Percentiles rank a stretch among this genome's conserved stretches.
These are phyloP conservation scores for Eretmochelys imbricata DNA, from an alignment of 2,113 vertebrate species.

Conservation along the genomic window DNA sequence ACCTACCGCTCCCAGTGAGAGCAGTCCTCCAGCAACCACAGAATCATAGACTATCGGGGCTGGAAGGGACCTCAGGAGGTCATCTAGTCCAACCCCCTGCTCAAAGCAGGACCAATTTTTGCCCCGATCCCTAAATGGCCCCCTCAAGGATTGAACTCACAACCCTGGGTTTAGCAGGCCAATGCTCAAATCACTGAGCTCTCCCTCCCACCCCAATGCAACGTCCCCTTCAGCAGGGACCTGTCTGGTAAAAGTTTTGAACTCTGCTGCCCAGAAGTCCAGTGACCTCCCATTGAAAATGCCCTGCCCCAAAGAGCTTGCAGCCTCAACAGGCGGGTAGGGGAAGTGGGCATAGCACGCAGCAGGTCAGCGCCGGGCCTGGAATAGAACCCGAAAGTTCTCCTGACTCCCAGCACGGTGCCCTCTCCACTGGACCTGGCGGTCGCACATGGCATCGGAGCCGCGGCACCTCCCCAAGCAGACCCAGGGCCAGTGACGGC, in stretches of 20 bases:
- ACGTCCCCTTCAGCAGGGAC: not conserved
- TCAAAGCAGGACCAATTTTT: too few species aligned
- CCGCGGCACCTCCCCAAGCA: not conserved
- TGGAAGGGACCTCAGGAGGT: too few species aligned
- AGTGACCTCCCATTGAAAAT: not conserved
- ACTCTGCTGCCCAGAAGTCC: not conserved
- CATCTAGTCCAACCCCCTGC: too few species aligned
- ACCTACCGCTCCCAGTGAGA: not conserved
- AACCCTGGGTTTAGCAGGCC: too few species aligned
- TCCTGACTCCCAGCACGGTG: not conserved
- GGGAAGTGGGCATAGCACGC: not conserved
- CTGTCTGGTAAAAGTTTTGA: not conserved
- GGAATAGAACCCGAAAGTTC: not conserved
- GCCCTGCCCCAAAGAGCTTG: not conserved
- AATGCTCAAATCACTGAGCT: too few species aligned
- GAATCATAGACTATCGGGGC: too few species aligned
- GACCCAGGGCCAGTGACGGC: not conserved
- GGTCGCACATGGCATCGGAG: not conserved
- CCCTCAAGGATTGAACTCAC: too few species aligned
- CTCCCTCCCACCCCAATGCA: too few species aligned
- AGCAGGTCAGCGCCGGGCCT: not conserved
- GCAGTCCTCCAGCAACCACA: not conserved
- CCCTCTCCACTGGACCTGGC: not conserved
- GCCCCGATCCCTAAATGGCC: too few species aligned
- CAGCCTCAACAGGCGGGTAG: too few species aligned